These are phyloP conservation scores for Nothocercus nigrocapillus DNA, from an alignment of 2,113 vertebrate genomes.

Conservation along the genomic window DNA sequence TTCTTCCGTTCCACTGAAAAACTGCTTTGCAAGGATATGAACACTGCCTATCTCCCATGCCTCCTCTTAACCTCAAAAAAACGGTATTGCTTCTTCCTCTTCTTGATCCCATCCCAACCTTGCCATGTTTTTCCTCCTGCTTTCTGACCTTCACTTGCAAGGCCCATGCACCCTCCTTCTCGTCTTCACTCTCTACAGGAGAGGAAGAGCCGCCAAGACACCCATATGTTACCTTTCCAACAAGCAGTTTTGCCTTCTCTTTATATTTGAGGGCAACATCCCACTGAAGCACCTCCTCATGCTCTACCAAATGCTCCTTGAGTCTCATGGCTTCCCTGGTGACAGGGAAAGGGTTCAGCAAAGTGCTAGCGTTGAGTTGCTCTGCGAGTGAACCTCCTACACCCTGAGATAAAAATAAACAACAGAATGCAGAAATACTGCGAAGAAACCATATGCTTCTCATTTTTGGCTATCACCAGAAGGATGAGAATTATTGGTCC, in stretches of 20 bases:
- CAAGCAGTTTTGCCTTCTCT: slow-evolving; percentile 2
- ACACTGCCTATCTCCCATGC: background rate
- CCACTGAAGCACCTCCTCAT: slow-evolving; percentile 56
- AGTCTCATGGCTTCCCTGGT: slow-evolving; percentile 13
- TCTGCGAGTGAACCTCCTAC: slow-evolving; percentile 44
- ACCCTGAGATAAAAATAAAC: slow-evolving; percentile 47
- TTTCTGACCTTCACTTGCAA: background rate
- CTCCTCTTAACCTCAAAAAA: background rate
- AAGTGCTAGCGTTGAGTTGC: slow-evolving; percentile 3
- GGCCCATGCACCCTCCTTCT: background rate
- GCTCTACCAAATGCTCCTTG: slow-evolving; percentile 16
- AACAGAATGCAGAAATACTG: slow-evolving; percentile 29
- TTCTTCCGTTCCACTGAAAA: background rate
- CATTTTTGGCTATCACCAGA: slow-evolving; percentile 40
- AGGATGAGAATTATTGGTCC: background rate
- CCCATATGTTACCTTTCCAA: background rate
- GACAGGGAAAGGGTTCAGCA: slow-evolving; percentile 60
- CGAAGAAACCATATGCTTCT: slow-evolving; percentile 24
- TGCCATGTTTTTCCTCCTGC: fast-evolving
- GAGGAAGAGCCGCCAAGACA: background rate
- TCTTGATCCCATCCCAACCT: background rate
- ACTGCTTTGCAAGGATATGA: background rate
- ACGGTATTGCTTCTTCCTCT: background rate
- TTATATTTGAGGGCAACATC: slow-evolving; percentile 14
- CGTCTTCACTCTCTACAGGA: background rate